Percentiles rank a stretch among this genome's conserved stretches.
phyloP scores from a whole-genome alignment of 2,888 invertebrate species.

The Drosophila basisetae region DNA sequence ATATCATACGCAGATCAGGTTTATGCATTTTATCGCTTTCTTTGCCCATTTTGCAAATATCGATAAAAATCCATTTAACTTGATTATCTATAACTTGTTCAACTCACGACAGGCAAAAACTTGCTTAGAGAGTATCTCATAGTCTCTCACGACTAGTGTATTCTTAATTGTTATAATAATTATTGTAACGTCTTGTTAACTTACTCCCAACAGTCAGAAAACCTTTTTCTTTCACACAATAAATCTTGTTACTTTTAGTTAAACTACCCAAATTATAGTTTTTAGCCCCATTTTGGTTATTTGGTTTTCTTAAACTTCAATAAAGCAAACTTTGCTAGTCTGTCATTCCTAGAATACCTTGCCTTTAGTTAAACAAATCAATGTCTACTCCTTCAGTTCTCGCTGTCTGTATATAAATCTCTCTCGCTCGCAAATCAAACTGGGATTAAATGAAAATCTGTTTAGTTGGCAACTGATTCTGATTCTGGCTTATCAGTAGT shows the following conservation, averaged over 20 bases:
- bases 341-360: too few relatives aligned
- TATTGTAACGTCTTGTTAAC: not conserved
- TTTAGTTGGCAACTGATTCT: constrained; percentile 45
- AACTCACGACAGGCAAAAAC: not conserved
- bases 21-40: not conserved
- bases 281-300: not conserved
- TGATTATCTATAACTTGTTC: not conserved
- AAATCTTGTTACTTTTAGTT: not conserved
- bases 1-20: too few relatives aligned
- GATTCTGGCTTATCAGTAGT: constrained; percentile 42
- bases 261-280: not conserved
- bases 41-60: not conserved
- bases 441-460: not conserved
- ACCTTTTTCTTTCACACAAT: not conserved
- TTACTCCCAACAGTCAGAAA: not conserved
- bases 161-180: not conserved
- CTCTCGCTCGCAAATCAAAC: not conserved
- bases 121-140: not conserved
- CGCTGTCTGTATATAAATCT: not conserved
- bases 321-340: not conserved
- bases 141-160: not conserved
- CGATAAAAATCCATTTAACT: not conserved
- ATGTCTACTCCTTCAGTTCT: not conserved
- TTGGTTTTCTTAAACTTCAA: not conserved
- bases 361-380: not conserved